Conservation (phyloP, 2,797 vertebrate species). For the Epinephelus malabaricus region DNA sequence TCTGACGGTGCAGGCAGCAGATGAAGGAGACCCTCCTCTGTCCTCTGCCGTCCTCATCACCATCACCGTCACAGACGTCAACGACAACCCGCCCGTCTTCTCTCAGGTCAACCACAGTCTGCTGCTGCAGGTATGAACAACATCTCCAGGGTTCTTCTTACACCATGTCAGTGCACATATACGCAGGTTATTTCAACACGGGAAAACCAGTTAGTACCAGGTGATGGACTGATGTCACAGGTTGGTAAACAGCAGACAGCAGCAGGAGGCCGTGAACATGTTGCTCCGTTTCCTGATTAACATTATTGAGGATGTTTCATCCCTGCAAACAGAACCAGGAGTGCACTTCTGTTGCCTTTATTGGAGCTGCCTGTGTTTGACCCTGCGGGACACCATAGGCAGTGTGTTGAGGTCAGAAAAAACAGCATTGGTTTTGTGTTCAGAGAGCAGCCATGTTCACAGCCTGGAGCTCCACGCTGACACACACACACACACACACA, state of each 20-base stretch:
- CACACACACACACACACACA: neutral
- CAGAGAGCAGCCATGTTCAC: neutral
- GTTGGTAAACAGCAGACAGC: too few species aligned
- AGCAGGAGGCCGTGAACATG: too few species aligned
- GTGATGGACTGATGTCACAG: too few species aligned
- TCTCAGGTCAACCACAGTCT: slow-evolving; percentile 93
- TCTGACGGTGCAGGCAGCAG: slow-evolving; percentile 91
- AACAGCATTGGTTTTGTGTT: slow-evolving; percentile 6
- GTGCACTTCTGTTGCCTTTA: too few species aligned
- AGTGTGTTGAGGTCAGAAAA: neutral
- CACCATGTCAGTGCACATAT: too few species aligned
- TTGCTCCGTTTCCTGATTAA: too few species aligned
- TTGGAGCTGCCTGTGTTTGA: neutral
- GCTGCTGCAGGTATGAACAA: slow-evolving; percentile 89
- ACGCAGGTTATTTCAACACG: too few species aligned
- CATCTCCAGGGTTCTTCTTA: neutral
- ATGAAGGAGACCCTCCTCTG: slow-evolving; percentile 90
- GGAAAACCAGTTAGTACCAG: too few species aligned
- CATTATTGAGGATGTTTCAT: too few species aligned
- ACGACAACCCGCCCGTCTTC: slow-evolving; percentile 96
- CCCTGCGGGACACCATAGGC: neutral
- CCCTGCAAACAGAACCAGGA: too few species aligned
- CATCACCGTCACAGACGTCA: slow-evolving; percentile 91
- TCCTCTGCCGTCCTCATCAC: slow-evolving; percentile 87
- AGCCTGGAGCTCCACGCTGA: neutral